These are phyloP conservation scores for Lampropteryx suffumata DNA, from an alignment of 2,888 invertebrate species.

Conservation along the genomic window DNA sequence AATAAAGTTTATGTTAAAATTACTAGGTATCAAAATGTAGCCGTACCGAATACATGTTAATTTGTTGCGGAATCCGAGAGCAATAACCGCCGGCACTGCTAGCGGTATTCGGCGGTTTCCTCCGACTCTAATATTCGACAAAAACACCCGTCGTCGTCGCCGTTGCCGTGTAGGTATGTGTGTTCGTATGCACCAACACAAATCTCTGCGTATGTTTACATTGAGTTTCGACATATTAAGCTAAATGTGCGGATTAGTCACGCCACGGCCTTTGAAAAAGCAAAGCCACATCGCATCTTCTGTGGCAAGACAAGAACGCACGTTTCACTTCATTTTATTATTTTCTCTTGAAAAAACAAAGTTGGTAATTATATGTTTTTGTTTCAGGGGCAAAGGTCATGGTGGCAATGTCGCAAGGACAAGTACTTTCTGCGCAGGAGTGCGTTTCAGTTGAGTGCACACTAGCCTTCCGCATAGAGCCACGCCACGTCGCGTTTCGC, in stretches of 20 bases:
- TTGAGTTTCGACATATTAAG: constrained; percentile 66
- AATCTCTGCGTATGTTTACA: constrained; percentile 54
- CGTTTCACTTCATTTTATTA: neutral
- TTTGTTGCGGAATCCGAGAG: constrained; percentile 82
- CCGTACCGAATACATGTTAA: constrained; percentile 82
- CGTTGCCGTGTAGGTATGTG: too few relatives aligned
- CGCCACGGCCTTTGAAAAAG: constrained; percentile 58
- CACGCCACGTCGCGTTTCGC: constrained; percentile 35
- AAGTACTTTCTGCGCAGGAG: constrained; percentile 78
- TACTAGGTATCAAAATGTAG: constrained; percentile 73
- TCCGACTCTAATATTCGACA: constrained; percentile 73
- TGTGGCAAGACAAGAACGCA: neutral
- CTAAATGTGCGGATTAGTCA: constrained; percentile 70
- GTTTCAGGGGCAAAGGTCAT: constrained; percentile 62
- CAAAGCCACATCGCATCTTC: constrained; percentile 33
- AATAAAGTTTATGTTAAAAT: constrained; percentile 63
- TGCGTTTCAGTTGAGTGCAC: constrained; percentile 64
- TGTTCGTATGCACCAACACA: constrained; percentile 47
- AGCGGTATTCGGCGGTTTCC: constrained; percentile 81
- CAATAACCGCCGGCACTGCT: constrained; percentile 77
- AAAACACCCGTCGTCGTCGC: constrained; percentile 60
- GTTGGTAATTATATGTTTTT: constrained; percentile 27
- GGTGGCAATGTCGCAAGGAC: constrained; percentile 68
- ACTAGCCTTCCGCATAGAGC: constrained; percentile 72
- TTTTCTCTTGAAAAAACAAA: constrained; percentile 10